Conservation (phyloP, 2,113 vertebrate genomes). For the Rostratula benghalensis region DNA sequence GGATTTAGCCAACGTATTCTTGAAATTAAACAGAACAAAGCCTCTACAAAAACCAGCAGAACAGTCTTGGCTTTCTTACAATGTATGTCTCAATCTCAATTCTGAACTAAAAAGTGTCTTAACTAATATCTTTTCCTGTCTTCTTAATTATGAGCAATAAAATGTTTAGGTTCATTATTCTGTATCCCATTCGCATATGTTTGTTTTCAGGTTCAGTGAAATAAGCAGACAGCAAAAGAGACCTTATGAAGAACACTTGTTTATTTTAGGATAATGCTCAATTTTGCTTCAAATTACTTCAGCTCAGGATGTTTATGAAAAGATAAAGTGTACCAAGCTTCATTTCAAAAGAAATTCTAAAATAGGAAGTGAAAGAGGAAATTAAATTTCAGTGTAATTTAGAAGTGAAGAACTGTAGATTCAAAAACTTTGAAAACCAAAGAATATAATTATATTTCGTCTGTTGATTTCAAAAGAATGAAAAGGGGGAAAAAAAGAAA, state of each 20-base stretch:
- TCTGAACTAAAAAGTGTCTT: not conserved
- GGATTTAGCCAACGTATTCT: not conserved
- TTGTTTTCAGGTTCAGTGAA: not conserved
- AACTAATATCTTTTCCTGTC: not conserved
- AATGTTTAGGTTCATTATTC: not conserved
- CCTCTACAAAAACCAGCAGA: not conserved
- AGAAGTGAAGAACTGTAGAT: not conserved
- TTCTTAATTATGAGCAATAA: not conserved
- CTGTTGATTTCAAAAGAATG: fast-evolving
- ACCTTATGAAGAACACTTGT: not conserved
- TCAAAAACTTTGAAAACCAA: not conserved
- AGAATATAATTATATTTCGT: not conserved
- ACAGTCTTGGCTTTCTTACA: not conserved
- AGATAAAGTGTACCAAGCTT: not conserved
- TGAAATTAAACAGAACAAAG: not conserved
- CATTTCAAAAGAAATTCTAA: constrained; percentile 27
- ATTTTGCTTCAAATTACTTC: constrained; percentile 11
- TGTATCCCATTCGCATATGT: not conserved
- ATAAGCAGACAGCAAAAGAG: not conserved
- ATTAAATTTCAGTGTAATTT: not conserved
- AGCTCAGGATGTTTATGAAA: not conserved
- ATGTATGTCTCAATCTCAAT: not conserved
- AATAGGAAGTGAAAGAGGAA: constrained; percentile 25
- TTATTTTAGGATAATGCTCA: constrained; percentile 4
- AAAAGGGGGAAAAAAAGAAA: too few relatives aligned